These are phyloP conservation scores for Cordilura impudica DNA, from an alignment of 2,888 invertebrate species.

Conservation along the genomic window DNA sequence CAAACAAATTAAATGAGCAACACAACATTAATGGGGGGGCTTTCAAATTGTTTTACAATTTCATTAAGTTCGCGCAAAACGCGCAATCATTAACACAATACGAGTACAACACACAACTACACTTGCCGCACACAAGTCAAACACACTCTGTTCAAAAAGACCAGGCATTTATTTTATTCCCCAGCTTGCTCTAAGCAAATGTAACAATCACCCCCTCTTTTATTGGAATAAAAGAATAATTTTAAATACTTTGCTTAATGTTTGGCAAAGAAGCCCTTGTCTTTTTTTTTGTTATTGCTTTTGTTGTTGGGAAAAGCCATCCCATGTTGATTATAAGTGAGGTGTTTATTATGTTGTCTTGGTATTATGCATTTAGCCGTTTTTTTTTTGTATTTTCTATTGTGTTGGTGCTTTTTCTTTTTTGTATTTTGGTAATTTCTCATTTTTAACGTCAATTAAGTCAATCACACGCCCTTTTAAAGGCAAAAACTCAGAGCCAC, in stretches of 20 bases:
- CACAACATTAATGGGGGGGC: slow-evolving; percentile 47
- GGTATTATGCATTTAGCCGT: slow-evolving; percentile 56
- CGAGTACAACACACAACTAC: too few relatives aligned
- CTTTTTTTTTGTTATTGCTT: background rate
- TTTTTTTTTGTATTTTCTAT: slow-evolving; percentile 64
- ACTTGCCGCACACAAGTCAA: slow-evolving; percentile 24
- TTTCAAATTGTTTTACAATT: slow-evolving; percentile 64
- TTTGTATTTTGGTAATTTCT: slow-evolving; percentile 71
- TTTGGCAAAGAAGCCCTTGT: slow-evolving; percentile 29
- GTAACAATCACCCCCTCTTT: slow-evolving; percentile 36
- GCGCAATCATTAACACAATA: slow-evolving; percentile 27
- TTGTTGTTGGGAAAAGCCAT: slow-evolving; percentile 20
- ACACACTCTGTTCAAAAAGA: slow-evolving; percentile 16
- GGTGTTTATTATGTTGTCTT: slow-evolving; percentile 63
- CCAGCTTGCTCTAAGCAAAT: background rate
- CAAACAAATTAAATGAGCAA: slow-evolving; percentile 60
- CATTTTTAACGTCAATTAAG: slow-evolving; percentile 78
- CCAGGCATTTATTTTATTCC: slow-evolving; percentile 5
- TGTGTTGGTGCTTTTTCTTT: slow-evolving; percentile 68
- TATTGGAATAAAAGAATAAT: background rate
- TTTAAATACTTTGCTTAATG: slow-evolving; percentile 18
- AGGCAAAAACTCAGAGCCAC: slow-evolving; percentile 36
- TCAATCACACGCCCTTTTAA: slow-evolving; percentile 78
- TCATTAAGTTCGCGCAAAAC: slow-evolving; percentile 51
- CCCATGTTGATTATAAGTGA: slow-evolving; percentile 42